phyloP scores from a whole-genome alignment of 2,888 invertebrate genomes.

The Plagodis pulveraria region DNA sequence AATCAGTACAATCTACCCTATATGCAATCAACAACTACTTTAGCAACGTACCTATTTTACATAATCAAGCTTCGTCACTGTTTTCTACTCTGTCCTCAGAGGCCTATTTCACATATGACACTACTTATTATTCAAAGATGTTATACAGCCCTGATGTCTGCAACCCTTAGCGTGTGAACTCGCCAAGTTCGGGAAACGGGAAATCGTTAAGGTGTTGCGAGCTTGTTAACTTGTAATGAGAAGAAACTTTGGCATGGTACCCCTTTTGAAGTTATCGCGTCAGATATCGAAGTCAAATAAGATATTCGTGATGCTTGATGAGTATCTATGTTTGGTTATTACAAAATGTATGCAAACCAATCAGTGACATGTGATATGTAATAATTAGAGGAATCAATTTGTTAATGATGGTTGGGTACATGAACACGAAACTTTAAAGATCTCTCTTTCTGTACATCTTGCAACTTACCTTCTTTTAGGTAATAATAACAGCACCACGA shows the following conservation, averaged over 20 bases:
- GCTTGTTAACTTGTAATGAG: constrained; percentile 29
- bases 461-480: too few species aligned
- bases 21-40: too few species aligned
- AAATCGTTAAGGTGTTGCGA: constrained; percentile 30
- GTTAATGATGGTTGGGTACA: too few species aligned
- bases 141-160: constrained; percentile 44
- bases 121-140: constrained; percentile 71
- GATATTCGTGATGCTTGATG: background rate
- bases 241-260: constrained; percentile 16
- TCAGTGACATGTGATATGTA: too few species aligned
- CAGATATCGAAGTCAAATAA: constrained; percentile 2
- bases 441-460: too few species aligned
- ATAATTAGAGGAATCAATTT: too few species aligned
- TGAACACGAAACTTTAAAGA: too few species aligned
- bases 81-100: constrained; percentile 25
- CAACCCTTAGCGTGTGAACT: constrained; percentile 21
- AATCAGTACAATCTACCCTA: too few species aligned
- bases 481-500: too few species aligned
- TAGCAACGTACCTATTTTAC: too few species aligned
- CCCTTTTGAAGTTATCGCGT: constrained; percentile 14
- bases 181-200: constrained; percentile 22
- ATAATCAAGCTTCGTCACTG: constrained; percentile 3
- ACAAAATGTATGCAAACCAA: too few species aligned
- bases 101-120: constrained; percentile 36
- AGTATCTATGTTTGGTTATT: background rate